Base-by-base conservation (phyloP, 2,888 invertebrate species). In the Melitaea athalia region DNA sequence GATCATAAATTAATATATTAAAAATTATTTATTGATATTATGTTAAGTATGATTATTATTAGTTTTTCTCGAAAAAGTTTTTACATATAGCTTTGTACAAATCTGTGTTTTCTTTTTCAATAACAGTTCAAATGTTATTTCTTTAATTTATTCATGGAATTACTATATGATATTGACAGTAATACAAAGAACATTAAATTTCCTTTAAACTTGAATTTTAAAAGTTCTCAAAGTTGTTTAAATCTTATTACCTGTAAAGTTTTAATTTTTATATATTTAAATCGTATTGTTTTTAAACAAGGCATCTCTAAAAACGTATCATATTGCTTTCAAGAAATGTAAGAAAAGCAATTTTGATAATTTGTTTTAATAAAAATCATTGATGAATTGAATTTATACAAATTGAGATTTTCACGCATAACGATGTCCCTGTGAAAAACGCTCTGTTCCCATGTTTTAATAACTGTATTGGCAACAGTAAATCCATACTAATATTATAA, bases 21-120 rank as follows among this genome's bases (percentile, higher is more conserved):
- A 17, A 60, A 31, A 53, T 60, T 52, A 60, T 65, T 65, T 52
- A 43, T 45, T 59, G 24, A 45, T 45, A 59, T 45, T 60, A 60
- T 65, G 45, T 65, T 65, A 52, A 57, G 49, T 64, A 59, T 38
- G 42, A 33, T 60, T 66, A 33, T 53, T 66, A 45, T 59, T 52
- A n/a, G 12, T 43, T 59, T 57, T 42, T 42, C 57, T 57, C 52
- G 3, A 31, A 65, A 53, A 14, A 33, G 11, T 53, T 15, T 43
- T n/a, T 64, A 57, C 31, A n/a, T 52, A 8, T 50, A 65, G 17
- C 24, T 12, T 14, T 50, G 38, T 64, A 49, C 50, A 11, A 31
- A 17, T 57, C 38, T 57, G n/a, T 57, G 15, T 31, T 31, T 57
- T n/a, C 11, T 3, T 52, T 24, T 42, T 57, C 15, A 15, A 42